Percentiles rank a stretch among this genome's conserved stretches.
These are phyloP conservation scores for Diaperis boleti DNA, from an alignment of 2,888 invertebrate species.

Conservation along the genomic window DNA sequence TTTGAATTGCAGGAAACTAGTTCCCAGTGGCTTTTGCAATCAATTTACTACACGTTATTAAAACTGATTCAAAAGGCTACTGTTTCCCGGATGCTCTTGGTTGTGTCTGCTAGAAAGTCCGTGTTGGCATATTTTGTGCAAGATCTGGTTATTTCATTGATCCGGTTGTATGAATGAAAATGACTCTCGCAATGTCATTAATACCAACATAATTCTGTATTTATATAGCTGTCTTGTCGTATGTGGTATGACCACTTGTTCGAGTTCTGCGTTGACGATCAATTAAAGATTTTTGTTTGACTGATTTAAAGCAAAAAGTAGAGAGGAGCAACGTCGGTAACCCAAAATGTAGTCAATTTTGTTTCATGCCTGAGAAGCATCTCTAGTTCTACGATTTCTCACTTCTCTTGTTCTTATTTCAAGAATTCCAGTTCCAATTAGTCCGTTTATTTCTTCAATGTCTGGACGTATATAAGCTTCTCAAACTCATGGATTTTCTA, in stretches of 20 bases:
- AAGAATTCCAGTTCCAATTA: too few species aligned
- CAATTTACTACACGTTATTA: background rate
- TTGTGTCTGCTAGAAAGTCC: constrained; percentile 17
- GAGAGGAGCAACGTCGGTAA: too few species aligned
- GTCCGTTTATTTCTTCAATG: too few species aligned
- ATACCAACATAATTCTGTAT: background rate
- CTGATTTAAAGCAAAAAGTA: too few species aligned
- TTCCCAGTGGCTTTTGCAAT: background rate
- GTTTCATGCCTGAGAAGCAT: too few species aligned
- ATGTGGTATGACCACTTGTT: background rate
- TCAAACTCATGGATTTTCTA: too few species aligned
- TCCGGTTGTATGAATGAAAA: constrained; percentile 45
- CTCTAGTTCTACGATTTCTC: too few species aligned
- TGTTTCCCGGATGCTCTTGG: constrained; percentile 46
- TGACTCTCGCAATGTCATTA: background rate
- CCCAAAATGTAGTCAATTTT: too few species aligned
- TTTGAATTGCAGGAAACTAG: background rate
- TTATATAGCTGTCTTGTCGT: background rate
- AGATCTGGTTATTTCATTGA: constrained; percentile 44
- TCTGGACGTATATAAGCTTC: too few species aligned
- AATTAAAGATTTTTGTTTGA: too few species aligned
- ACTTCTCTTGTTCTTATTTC: too few species aligned
- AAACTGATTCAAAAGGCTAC: constrained; percentile 10
- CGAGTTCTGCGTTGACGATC: too few species aligned
- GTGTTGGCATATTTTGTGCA: constrained; percentile 37